Percentiles rank a stretch among this genome's conserved stretches.
Conservation (phyloP, 2,113 vertebrate species). For the Semicossyphus pulcher region DNA sequence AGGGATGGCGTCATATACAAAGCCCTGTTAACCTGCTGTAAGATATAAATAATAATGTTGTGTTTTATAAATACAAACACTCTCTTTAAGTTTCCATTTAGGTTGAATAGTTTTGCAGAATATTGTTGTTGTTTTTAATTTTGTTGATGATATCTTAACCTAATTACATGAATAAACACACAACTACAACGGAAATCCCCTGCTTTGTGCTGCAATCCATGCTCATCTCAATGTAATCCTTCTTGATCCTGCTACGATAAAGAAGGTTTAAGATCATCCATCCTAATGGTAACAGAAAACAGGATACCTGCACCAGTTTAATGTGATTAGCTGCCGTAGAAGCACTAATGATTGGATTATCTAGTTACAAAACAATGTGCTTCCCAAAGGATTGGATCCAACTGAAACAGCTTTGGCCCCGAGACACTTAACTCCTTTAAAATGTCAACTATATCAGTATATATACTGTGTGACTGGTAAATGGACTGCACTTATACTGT, state of each 20-base stretch:
- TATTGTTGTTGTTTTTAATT: background rate
- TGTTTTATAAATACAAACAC: background rate
- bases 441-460: background rate
- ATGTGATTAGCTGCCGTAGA: conserved; percentile 60
- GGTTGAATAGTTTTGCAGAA: background rate
- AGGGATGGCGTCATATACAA: background rate
- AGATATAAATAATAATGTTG: background rate
- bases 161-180: background rate
- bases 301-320: conserved; percentile 52
- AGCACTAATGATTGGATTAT: conserved; percentile 35
- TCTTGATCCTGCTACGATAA: conserved; percentile 45
- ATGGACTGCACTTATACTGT: background rate
- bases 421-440: background rate
- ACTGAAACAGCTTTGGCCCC: background rate
- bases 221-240: conserved; percentile 30
- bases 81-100: background rate
- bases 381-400: conserved; percentile 11
- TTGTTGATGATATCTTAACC: background rate
- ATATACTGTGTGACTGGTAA: background rate
- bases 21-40: background rate
- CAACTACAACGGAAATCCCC: background rate
- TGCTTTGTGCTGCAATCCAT: background rate
- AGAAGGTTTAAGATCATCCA: conserved; percentile 66
- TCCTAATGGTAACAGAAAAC: conserved; percentile 47
- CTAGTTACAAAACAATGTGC: conserved; percentile 3